Conservation (phyloP, 2,113 vertebrate genomes). For the Nanorana parkeri region DNA sequence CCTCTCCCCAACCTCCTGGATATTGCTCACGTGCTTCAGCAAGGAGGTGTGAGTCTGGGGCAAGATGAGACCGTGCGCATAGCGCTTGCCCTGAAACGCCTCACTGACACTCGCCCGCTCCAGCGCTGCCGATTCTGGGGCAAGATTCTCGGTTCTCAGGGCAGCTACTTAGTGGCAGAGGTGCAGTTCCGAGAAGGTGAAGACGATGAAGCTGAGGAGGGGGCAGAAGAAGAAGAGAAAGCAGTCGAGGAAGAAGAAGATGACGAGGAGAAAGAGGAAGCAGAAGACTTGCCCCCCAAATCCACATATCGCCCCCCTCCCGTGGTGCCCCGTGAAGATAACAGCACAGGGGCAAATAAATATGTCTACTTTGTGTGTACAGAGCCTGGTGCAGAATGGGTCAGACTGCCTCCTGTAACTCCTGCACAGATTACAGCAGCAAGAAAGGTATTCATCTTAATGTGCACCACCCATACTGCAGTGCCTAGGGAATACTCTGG, state of each 20-base stretch:
- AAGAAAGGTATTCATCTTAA: slow-evolving; percentile 66
- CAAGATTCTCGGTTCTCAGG: slow-evolving; percentile 85
- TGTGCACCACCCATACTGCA: too few relatives aligned
- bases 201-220: slow-evolving; percentile 78
- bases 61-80: slow-evolving; percentile 86
- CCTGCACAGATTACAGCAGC: slow-evolving; percentile 87
- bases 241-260: slow-evolving; percentile 30
- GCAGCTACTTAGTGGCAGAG: slow-evolving; percentile 90
- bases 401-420: slow-evolving; percentile 84
- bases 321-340: slow-evolving; percentile 79
- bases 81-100: slow-evolving; percentile 87
- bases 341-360: slow-evolving; percentile 85
- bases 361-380: slow-evolving; percentile 91
- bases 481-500: too few relatives aligned
- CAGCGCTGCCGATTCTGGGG: slow-evolving; percentile 91
- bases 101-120: slow-evolving; percentile 77
- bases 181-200: slow-evolving; percentile 80
- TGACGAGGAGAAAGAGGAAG: slow-evolving; percentile 62
- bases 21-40: slow-evolving; percentile 87
- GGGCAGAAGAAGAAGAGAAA: slow-evolving; percentile 62
- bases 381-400: slow-evolving; percentile 87
- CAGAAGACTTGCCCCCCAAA: slow-evolving; percentile 72
- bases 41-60: slow-evolving; percentile 85
- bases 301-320: slow-evolving; percentile 79
- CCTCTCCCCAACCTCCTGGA: slow-evolving; percentile 87